These are phyloP conservation scores for Chitala chitala DNA, from an alignment of 2,113 vertebrate species.

Conservation along the genomic window DNA sequence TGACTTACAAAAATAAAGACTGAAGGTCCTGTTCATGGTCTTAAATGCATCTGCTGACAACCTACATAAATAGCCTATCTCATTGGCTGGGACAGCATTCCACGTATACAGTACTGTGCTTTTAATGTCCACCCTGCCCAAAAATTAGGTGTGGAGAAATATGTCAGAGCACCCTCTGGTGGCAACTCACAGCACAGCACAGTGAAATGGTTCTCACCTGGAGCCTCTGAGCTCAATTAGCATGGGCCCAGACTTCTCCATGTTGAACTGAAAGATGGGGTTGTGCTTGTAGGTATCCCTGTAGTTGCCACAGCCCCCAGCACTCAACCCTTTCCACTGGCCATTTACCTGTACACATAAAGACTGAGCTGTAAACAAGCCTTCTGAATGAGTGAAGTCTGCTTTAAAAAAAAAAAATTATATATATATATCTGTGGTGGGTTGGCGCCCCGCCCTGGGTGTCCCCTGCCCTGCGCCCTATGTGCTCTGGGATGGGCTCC, in stretches of 20 bases:
- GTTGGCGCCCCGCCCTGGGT: too few species aligned
- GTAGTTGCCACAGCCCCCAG: constrained; percentile 94
- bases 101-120: too few species aligned
- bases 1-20: too few species aligned
- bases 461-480: too few species aligned
- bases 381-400: background rate
- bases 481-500: too few species aligned
- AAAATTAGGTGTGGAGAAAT: too few species aligned
- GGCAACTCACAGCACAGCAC: background rate
- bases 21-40: too few species aligned
- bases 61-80: background rate
- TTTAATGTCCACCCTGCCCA: too few species aligned
- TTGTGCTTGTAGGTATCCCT: constrained; percentile 90
- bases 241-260: constrained; percentile 83
- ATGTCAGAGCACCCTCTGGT: background rate
- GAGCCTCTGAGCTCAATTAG: constrained; percentile 90
- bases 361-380: background rate
- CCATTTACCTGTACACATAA: constrained; percentile 76
- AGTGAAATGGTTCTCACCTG: constrained; percentile 66
- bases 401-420: background rate
- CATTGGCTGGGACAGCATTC: too few species aligned
- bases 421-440: too few species aligned
- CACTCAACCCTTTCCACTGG: constrained; percentile 86
- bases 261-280: constrained; percentile 85
- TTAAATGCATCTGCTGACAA: too few species aligned